These are phyloP conservation scores for Carcharodon carcharias DNA, from an alignment of 2,797 vertebrate species.

Conservation along the genomic window DNA sequence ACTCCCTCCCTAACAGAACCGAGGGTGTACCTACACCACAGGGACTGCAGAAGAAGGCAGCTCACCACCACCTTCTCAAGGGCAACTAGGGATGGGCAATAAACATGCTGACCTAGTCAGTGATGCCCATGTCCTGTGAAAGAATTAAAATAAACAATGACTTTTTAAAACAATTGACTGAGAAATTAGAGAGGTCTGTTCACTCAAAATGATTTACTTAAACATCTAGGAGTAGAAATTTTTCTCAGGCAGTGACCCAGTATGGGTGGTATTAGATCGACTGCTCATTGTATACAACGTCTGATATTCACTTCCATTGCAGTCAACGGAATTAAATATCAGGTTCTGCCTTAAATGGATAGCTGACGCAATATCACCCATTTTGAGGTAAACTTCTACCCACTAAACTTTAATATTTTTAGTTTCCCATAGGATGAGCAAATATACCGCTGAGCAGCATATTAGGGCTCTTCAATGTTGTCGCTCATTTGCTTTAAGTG, in stretches of 20 bases:
- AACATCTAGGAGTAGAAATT: background rate
- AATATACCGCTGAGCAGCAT: background rate
- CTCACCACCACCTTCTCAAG: too few species aligned
- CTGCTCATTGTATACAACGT: background rate
- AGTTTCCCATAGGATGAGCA: background rate
- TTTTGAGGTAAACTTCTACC: background rate
- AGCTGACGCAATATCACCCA: background rate
- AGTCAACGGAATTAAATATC: background rate
- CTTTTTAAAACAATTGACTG: background rate
- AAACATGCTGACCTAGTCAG: too few species aligned
- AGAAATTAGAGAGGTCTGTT: background rate
- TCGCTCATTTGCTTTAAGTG: background rate
- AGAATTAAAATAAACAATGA: background rate
- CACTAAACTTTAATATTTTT: background rate
- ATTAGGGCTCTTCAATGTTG: background rate
- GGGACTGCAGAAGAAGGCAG: too few species aligned
- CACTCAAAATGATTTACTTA: background rate
- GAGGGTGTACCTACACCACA: too few species aligned
- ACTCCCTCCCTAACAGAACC: too few species aligned
- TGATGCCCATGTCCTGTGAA: too few species aligned
- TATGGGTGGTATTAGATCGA: background rate
- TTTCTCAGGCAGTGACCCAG: too few species aligned
- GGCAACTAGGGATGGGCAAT: too few species aligned
- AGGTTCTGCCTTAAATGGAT: background rate
- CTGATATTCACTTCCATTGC: background rate